Evolutionary conservation across 2,797 vertebrate species (phyloP), one percentile per base, ranked within the genome.

Genomic region (Sylvilagus floridanus): DNA sequence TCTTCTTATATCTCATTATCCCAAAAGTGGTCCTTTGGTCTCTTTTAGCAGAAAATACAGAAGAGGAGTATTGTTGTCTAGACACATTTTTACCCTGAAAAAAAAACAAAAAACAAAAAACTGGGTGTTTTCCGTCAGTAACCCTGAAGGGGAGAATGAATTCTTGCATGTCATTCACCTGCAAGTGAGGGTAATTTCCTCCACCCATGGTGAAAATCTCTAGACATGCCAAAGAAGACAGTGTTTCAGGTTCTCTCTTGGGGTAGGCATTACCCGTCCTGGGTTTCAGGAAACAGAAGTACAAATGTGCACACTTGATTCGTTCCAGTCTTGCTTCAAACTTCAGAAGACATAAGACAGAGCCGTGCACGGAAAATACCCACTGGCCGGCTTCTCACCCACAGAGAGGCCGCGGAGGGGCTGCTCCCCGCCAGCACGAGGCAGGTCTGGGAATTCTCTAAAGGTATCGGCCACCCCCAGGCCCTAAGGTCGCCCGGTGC

Each of bases 131-230:
- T 87, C n/a, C 89, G 16, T 62, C 75, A 72, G 78, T 62, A 87
- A 71, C 84, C 81, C 77, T 92, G 37, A 93, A 76, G 1, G 19
- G 35, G 47, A 84, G 42, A 76, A 3, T 60, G 26, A n/a, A 76
- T 52, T 86, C 60, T 85, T 96, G 65, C 47, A 90, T 88, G 66
- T 50, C 62, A 85, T 96, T 92, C 28, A 88, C 62, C 93, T 95
- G 85, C 62, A 76, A 90, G 63, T 90, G n/a, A 83, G 78, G 75
- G 13, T 65, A 14, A n/a, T 78, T 62, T 28, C n/a, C 22, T n/a
- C 17, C 16, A 16, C 4, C 26, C 62, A 30, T 35, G 78, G 69
- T 71, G 60, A 94, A 97, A 19, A 93, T 24, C 76, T 66, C 7
- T 81, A 93, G 35, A 5, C 69, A 52, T 12, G 52, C 52, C 37